A percentile compares a stretch with the other conserved stretches of the same genome.
These are phyloP conservation scores for Platycheirus rosarum DNA, from an alignment of 2,888 invertebrate genomes.

Conservation along the genomic window DNA sequence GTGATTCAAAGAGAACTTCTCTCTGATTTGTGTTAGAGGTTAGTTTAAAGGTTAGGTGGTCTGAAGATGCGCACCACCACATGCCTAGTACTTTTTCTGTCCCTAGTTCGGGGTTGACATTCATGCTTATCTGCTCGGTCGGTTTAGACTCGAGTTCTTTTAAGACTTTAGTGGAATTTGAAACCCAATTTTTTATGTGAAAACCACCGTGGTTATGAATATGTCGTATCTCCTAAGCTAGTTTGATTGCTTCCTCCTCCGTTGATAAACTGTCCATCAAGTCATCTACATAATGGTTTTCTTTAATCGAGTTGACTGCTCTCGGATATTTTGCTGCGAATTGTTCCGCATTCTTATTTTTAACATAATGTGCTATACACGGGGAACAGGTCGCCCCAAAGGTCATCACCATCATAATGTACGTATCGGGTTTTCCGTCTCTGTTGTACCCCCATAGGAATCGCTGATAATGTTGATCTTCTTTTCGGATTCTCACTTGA, in stretches of 20 bases:
- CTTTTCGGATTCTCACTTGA: conserved; percentile 8
- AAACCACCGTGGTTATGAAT: conserved; percentile 64
- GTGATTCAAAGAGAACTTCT: conserved; percentile 34
- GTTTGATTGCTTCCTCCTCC: conserved; percentile 64
- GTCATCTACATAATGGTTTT: conserved; percentile 76
- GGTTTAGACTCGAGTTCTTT: conserved; percentile 26
- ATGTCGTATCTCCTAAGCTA: conserved; percentile 60
- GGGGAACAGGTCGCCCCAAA: no score
- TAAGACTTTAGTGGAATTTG: conserved; percentile 68
- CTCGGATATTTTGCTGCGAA: conserved; percentile 1
- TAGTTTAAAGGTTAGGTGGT: conserved; percentile 14
- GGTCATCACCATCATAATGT: no score
- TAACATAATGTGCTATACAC: no score
- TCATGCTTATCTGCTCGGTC: conserved; percentile 4
- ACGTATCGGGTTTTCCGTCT: conserved; percentile 27
- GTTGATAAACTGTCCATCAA: conserved; percentile 75
- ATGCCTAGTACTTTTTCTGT: conserved; percentile 4
- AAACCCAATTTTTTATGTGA: conserved; percentile 75
- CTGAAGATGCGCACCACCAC: neutral
- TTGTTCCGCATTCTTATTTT: conserved; percentile 12
- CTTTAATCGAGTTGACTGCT: conserved; percentile 45
- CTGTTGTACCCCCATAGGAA: conserved; percentile 76
- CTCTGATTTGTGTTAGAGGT: conserved; percentile 1
- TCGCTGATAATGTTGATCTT: conserved; percentile 50
- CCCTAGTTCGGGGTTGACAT: neutral